Evolutionary conservation across 1,140 invertebrate genomes (phyloP).

Genomic region (Cydia pomonella): DNA sequence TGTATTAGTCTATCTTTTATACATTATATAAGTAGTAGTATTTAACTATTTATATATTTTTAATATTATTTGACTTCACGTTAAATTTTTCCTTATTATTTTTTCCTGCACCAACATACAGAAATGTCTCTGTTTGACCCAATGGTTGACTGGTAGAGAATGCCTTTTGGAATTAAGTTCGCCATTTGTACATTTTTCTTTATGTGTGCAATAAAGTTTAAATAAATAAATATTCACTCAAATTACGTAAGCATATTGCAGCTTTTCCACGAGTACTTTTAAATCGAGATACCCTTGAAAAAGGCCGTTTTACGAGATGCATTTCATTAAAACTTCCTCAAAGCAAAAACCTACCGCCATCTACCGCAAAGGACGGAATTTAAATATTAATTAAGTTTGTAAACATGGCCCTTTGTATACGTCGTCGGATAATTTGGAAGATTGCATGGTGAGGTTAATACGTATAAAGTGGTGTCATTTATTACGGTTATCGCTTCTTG

Average conservation of each 20-base stretch:
- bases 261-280: neutral
- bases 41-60: no score
- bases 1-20: no score
- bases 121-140: no score
- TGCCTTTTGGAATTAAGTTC: no score
- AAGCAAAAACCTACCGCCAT: neutral
- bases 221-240: no score
- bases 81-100: no score
- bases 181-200: no score
- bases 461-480: neutral
- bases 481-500: neutral
- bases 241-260: neutral
- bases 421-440: neutral
- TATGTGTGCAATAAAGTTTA: no score
- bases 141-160: no score
- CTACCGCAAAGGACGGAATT: neutral
- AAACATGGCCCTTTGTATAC: neutral
- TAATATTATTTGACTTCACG: no score
- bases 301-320: neutral
- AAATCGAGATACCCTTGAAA: neutral
- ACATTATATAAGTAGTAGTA: no score
- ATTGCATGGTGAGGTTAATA: neutral
- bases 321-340: constrained; percentile 11
- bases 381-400: constrained; percentile 7
- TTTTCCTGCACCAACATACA: no score